These are phyloP conservation scores for Podiceps cristatus DNA, from an alignment of 2,113 vertebrate species.

Conservation along the genomic window DNA sequence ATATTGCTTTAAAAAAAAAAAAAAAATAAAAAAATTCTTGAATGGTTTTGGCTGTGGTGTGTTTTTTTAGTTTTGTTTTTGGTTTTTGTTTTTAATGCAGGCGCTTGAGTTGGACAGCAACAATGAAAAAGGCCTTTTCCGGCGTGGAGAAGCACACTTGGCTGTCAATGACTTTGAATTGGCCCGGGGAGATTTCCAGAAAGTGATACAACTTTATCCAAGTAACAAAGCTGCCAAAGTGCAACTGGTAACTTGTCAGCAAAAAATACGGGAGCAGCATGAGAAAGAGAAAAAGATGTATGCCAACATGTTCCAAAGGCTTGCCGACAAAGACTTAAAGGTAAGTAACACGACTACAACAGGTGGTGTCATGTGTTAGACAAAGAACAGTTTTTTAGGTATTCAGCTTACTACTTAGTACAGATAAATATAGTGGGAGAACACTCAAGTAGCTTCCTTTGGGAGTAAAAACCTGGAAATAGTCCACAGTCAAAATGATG, in stretches of 20 bases:
- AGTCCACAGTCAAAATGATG: neutral
- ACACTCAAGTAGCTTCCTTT: neutral
- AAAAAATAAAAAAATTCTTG: neutral
- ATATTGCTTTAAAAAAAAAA: neutral
- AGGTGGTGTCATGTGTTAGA: neutral
- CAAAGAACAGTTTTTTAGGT: neutral
- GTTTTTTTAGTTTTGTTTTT: neutral
- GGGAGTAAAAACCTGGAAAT: neutral
- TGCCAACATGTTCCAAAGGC: constrained; percentile 97
- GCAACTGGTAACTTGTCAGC: constrained; percentile 89
- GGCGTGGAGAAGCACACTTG: constrained; percentile 89
- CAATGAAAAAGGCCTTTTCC: constrained; percentile 96
- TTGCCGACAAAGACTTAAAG: constrained; percentile 90
- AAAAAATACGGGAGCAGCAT: constrained; percentile 90
- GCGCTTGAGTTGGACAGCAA: constrained; percentile 87
- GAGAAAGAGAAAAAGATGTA: constrained; percentile 95
- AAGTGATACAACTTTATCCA: constrained; percentile 91
- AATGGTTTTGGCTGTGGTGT: too few relatives aligned
- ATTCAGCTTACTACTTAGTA: neutral
- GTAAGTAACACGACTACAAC: constrained; percentile 55
- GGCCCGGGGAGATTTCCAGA: constrained; percentile 90
- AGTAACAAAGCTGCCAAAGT: constrained; percentile 92
- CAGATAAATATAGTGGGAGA: neutral
- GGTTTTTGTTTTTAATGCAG: constrained; percentile 62
- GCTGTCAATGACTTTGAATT: constrained; percentile 91